Evolutionary conservation across 2,888 invertebrate genomes (phyloP).

Genomic region (Lasioglossum morio): DNA sequence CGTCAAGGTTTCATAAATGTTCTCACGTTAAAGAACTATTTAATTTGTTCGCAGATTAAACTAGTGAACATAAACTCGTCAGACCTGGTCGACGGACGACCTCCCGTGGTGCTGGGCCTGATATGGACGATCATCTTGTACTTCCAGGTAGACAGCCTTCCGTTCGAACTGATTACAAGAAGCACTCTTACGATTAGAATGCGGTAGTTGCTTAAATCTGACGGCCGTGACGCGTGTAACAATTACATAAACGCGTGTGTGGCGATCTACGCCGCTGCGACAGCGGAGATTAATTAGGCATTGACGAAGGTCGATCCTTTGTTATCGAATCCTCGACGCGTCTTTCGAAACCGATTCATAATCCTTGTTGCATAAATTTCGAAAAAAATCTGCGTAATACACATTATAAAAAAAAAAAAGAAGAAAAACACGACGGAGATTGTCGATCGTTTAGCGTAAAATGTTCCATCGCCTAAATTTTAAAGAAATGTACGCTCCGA

Average conservation of each 20-base stretch:
- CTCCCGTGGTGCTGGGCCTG: constrained; percentile 97
- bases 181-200: constrained; percentile 62
- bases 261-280: constrained; percentile 42
- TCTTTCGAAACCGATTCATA: neutral
- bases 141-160: constrained; percentile 93
- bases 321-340: neutral
- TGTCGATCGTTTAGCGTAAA: neutral
- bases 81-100: constrained; percentile 98
- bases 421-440: neutral
- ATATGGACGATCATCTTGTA: constrained; percentile 99
- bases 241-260: constrained; percentile 40
- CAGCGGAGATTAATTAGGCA: constrained; percentile 60
- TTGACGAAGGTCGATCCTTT: neutral
- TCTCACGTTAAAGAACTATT: neutral
- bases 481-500: too few species aligned
- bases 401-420: too few species aligned
- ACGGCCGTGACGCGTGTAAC: constrained; percentile 64
- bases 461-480: neutral
- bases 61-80: constrained; percentile 98
- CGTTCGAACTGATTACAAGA: constrained; percentile 34
- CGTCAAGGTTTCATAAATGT: neutral
- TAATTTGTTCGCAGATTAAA: constrained; percentile 89
- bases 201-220: constrained; percentile 77
- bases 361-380: neutral
- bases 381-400: neutral